Evolutionary conservation across 2,888 invertebrate species (phyloP), one percentile per base, ranked within the genome.

Genomic region (Lepidocyrtinus sp.): DNA sequence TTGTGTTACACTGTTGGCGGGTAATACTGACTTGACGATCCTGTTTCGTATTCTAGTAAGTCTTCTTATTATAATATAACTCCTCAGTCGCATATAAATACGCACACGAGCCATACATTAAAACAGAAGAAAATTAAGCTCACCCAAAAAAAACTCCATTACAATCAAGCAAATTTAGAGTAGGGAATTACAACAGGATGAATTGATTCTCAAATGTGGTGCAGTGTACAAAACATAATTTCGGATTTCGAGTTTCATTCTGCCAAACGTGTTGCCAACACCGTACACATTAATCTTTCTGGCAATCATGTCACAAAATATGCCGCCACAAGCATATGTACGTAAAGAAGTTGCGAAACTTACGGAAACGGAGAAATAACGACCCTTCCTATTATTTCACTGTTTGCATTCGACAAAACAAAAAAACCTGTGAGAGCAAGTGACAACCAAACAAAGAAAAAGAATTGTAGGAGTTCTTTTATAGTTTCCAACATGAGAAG

Each of bases 211-310:
- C 55, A 69, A 24, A 7, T 24, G 24, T 63, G 12, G 12, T 50
- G 15, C 50, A 36, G 17, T 50, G 2, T 64, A 68, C 9, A 75
- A 75, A 80, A 36, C 65, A 65, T 75, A 72, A 67, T 75, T 75
- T 75, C 75, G 71, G 80, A 81, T 81, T 61, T 75, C 67, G 55
- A 75, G 75, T 75, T 81, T 71, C 75, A 81, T 71, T 63, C 80
- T 81, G 80, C 75, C 80, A 81, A 50, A 50, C 75, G 71, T 71
- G 67, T 81, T 81, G 80, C 80, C 80, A 81, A 81, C 75, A 80
- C 65, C 75, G 65, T 75, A 68, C 75, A 50, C 80, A 81, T 81
- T 81, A 81, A 81, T 81, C 80, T 81, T 81, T 71, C 67, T 75
- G 67, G 80, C 80, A 81, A 81, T 75, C 80, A 75, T 81, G 80